These are phyloP conservation scores for Tigriopus japonicus DNA, from an alignment of 1,140 invertebrate genomes.

Conservation along the genomic window DNA sequence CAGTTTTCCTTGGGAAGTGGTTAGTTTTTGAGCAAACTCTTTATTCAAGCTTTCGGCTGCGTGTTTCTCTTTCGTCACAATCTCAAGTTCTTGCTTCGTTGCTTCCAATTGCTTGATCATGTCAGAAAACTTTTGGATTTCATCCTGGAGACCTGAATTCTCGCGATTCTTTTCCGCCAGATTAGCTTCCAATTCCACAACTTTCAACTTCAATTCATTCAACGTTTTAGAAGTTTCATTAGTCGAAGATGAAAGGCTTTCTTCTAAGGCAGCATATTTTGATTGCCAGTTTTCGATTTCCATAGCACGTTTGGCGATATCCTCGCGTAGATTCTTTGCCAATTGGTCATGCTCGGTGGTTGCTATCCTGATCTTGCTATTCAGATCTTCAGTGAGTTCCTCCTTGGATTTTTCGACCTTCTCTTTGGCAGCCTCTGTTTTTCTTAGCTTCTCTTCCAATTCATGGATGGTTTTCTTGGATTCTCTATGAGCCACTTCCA, in stretches of 20 bases:
- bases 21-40: not conserved
- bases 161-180: not conserved
- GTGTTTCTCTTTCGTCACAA: not conserved
- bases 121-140: no score
- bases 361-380: not conserved
- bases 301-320: not conserved
- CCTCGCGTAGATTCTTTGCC: not conserved
- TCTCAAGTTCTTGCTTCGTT: not conserved
- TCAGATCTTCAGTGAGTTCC: not conserved
- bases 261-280: not conserved
- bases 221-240: not conserved
- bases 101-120: not conserved
- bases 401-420: constrained; percentile 6
- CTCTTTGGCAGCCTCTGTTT: constrained; percentile 1
- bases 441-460: not conserved
- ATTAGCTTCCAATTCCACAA: not conserved
- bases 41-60: not conserved
- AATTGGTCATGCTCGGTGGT: not conserved
- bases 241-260: not conserved
- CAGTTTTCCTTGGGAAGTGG: not conserved
- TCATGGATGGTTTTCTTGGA: not conserved
- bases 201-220: not conserved
- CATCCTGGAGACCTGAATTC: not conserved
- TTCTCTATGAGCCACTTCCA: not conserved
- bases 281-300: not conserved